Evolutionary conservation across 2,888 invertebrate genomes (phyloP).

Genomic region (Acanthopleura granulata): DNA sequence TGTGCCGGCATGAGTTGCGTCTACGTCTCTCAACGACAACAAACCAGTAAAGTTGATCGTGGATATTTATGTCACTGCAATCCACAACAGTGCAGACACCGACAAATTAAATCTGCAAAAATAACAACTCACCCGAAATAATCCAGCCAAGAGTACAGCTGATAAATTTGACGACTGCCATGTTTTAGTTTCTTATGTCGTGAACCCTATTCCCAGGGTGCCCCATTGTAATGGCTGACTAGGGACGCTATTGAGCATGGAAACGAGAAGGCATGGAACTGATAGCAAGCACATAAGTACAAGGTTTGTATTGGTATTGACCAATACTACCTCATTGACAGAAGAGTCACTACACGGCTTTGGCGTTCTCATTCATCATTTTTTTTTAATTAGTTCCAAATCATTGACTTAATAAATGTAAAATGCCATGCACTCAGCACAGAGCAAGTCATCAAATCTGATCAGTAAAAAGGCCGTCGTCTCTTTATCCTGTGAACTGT

Average conservation of each 20-base stretch:
- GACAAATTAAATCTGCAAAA: not conserved
- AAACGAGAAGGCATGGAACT: too few species aligned
- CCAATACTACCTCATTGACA: not conserved
- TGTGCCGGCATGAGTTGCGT: not conserved
- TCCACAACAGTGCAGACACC: too few species aligned
- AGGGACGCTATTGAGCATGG: not conserved
- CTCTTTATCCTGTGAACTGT: too few species aligned
- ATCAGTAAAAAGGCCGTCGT: too few species aligned
- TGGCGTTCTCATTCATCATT: too few species aligned
- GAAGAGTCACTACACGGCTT: not conserved
- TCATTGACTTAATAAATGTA: too few species aligned
- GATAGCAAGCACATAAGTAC: not conserved
- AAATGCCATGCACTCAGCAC: too few species aligned
- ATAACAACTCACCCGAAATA: not conserved
- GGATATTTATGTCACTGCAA: too few species aligned
- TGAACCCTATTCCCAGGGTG: not conserved
- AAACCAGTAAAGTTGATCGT: not conserved
- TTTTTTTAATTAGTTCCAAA: too few species aligned
- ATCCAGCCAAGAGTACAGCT: not conserved
- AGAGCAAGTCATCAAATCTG: too few species aligned
- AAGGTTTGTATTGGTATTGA: not conserved
- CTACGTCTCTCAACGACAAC: conserved; percentile 1
- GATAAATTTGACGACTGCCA: not conserved
- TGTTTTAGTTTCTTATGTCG: not conserved
- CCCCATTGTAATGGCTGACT: not conserved